Conservation (phyloP, 2,113 vertebrate species). For the Crotophaga sulcirostris region DNA sequence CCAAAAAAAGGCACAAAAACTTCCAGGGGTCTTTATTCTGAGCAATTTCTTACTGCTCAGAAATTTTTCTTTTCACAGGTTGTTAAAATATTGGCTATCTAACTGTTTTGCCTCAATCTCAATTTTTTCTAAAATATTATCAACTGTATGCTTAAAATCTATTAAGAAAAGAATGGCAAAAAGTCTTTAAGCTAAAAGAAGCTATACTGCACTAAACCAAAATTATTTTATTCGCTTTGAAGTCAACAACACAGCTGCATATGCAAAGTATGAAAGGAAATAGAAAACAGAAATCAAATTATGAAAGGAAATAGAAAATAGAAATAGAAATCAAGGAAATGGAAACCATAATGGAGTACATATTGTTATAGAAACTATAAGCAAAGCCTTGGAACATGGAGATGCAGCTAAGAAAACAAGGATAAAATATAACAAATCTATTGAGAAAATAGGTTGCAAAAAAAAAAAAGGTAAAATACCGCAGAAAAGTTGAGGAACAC, state of each 20-base stretch:
- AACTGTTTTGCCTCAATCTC: neutral
- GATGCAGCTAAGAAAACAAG: neutral
- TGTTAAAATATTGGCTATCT: neutral
- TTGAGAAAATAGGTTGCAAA: neutral
- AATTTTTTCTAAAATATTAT: neutral
- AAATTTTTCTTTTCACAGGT: neutral
- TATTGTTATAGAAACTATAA: neutral
- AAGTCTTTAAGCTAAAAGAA: neutral
- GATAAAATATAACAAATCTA: neutral
- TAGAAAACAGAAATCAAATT: neutral
- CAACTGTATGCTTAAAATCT: neutral
- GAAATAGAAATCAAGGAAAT: neutral
- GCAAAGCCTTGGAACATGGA: neutral
- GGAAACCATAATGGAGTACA: neutral
- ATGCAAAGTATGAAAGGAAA: neutral
- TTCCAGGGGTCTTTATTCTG: neutral
- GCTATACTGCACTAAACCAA: fast-evolving
- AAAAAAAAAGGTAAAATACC: neutral
- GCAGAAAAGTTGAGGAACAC: neutral
- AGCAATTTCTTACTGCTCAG: neutral
- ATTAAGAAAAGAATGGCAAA: neutral
- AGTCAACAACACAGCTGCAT: neutral
- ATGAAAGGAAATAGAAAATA: neutral
- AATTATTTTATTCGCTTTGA: neutral
- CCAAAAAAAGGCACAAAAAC: neutral